Evolutionary conservation across 64 coral and sea anemone genomes (phyloP).

Genomic region (Dendrophyllia cribrosa): DNA sequence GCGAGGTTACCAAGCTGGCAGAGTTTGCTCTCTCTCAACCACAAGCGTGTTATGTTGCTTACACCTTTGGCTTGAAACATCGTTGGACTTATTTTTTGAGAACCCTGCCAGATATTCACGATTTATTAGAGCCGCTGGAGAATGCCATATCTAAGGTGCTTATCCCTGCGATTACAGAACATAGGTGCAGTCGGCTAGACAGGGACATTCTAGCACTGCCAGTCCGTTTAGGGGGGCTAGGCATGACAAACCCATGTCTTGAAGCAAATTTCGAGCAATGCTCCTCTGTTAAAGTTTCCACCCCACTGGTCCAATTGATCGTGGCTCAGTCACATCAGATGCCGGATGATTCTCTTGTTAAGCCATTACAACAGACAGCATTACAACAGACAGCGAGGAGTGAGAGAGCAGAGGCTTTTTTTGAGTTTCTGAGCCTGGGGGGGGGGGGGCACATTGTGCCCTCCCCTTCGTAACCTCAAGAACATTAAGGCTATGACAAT

Average conservation of each 20-base stretch:
- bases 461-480: too few species aligned
- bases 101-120: slow-evolving; percentile 51
- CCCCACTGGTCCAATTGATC: not conserved
- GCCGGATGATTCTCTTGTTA: too few species aligned
- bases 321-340: not conserved
- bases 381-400: not conserved
- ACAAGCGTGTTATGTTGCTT: slow-evolving; percentile 32
- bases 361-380: not conserved
- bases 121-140: slow-evolving; percentile 36
- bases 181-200: not conserved
- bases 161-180: slow-evolving; percentile 35
- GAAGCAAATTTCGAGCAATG: not conserved
- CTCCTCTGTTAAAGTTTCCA: not conserved
- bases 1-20: slow-evolving; percentile 5
- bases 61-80: too few species aligned
- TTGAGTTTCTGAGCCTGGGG: too few species aligned
- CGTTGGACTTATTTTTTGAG: too few species aligned
- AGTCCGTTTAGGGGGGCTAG: not conserved
- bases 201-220: not conserved
- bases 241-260: not conserved
- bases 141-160: slow-evolving; percentile 34
- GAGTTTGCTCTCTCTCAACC: slow-evolving; percentile 49
- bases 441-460: too few species aligned
- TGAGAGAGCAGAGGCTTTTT: not conserved
- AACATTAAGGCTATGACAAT: too few species aligned